Evolutionary conservation across 2,797 vertebrate species (phyloP).

Genomic region (Rhadinocentrus ornatus): DNA sequence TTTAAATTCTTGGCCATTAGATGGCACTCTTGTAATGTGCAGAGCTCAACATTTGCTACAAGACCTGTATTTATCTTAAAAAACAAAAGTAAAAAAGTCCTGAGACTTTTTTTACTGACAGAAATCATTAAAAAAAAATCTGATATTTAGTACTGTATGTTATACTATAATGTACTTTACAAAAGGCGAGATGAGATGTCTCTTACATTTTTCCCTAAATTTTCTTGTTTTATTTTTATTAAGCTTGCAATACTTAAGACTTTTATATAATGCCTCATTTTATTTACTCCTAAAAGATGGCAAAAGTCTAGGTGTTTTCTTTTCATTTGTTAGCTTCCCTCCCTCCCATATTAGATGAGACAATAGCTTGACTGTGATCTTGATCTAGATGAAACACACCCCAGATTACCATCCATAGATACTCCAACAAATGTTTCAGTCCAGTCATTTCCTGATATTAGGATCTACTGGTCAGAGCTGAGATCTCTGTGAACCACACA

Average conservation of each 20-base stretch:
- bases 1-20: conserved; percentile 40
- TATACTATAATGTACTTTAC: not conserved
- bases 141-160: not conserved
- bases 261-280: not conserved
- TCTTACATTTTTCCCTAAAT: not conserved
- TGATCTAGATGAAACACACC: conserved; percentile 28
- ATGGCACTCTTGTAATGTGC: conserved; percentile 20
- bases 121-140: conserved; percentile 31
- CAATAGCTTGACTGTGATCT: conserved; percentile 31
- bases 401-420: conserved; percentile 28
- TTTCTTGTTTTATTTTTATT: not conserved
- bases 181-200: not conserved
- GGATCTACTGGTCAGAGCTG: conserved; percentile 34
- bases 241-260: not conserved
- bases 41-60: not conserved
- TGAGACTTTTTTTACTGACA: conserved; percentile 32
- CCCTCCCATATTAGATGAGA: conserved; percentile 11
- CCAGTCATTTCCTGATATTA: conserved; percentile 40
- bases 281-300: not conserved
- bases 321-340: not conserved
- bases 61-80: conserved; percentile 39
- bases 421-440: conserved; percentile 6
- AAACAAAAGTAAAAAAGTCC: conserved; percentile 34
- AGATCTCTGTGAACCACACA: conserved; percentile 55
- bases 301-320: not conserved